phyloP scores from a whole-genome alignment of 2,888 invertebrate genomes.

The Tenthredo livida region DNA sequence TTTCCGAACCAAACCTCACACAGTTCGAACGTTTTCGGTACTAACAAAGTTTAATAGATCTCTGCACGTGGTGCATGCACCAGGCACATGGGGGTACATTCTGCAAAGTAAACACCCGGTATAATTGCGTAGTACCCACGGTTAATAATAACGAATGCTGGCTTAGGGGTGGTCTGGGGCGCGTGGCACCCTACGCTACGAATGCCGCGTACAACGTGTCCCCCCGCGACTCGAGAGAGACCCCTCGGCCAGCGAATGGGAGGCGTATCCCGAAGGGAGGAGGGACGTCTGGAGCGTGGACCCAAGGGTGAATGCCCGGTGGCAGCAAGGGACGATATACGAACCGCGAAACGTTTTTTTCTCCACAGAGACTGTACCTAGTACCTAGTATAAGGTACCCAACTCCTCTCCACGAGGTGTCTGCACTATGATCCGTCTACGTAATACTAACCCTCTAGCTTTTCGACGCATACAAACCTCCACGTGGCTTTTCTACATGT shows the following conservation, averaged over 20 bases:
- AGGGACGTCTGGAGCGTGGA: constrained; percentile 52
- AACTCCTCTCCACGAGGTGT: constrained; percentile 65
- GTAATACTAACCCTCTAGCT: constrained; percentile 28
- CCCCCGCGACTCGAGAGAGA: constrained; percentile 30
- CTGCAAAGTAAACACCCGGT: constrained; percentile 51
- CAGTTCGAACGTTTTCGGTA: not conserved
- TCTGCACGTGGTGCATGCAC: constrained; percentile 24
- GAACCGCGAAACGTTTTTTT: constrained; percentile 52
- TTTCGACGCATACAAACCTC: constrained; percentile 2
- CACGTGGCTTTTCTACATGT: not conserved
- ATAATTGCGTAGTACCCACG: constrained; percentile 51
- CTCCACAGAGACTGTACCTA: constrained; percentile 13
- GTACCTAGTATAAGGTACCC: constrained; percentile 14
- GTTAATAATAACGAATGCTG: constrained; percentile 53
- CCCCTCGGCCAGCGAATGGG: constrained; percentile 48
- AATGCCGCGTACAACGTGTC: constrained; percentile 39
- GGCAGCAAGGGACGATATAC: constrained; percentile 50
- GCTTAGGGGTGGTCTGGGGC: constrained; percentile 46
- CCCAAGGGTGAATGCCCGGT: constrained; percentile 52
- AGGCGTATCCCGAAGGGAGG: constrained; percentile 48
- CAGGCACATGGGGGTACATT: not conserved
- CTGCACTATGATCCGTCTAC: constrained; percentile 59
- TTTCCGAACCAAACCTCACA: constrained; percentile 6
- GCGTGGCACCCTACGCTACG: constrained; percentile 48
- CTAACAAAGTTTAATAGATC: constrained; percentile 33